Percentiles rank a stretch among this genome's conserved stretches.
phyloP scores from a whole-genome alignment of 2,797 vertebrate genomes.

The Molossus alvarezi region DNA sequence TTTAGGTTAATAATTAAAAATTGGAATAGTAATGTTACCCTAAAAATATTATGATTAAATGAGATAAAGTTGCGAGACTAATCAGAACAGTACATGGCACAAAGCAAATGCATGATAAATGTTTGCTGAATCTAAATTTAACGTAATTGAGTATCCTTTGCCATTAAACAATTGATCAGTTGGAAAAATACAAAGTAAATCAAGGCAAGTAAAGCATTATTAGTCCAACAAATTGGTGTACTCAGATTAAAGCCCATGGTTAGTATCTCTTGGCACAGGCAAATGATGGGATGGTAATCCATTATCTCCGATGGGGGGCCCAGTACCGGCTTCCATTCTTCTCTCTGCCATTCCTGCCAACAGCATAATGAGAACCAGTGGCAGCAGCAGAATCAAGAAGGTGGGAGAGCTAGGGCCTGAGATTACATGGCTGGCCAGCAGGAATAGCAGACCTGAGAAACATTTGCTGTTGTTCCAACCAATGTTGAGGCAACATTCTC shows the following conservation, averaged over 20 bases:
- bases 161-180: background rate
- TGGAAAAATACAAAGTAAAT: constrained; percentile 24
- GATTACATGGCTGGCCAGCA: background rate
- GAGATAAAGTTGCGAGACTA: background rate
- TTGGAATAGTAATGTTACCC: background rate
- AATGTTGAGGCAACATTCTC: background rate
- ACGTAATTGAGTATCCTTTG: background rate
- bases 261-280: background rate
- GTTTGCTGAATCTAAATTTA: background rate
- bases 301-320: background rate
- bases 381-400: background rate
- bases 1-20: constrained; percentile 41
- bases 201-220: background rate
- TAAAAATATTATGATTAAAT: constrained; percentile 42
- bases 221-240: background rate
- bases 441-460: background rate
- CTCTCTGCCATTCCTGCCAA: background rate
- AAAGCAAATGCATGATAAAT: background rate
- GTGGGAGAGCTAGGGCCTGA: background rate
- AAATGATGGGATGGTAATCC: background rate
- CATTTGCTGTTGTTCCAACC: background rate
- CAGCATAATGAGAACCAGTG: background rate
- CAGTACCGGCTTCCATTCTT: too few relatives aligned
- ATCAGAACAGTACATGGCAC: background rate
- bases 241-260: background rate